These are phyloP conservation scores for Amphiprion ocellaris DNA, from an alignment of 2,113 vertebrate species.

Conservation along the genomic window DNA sequence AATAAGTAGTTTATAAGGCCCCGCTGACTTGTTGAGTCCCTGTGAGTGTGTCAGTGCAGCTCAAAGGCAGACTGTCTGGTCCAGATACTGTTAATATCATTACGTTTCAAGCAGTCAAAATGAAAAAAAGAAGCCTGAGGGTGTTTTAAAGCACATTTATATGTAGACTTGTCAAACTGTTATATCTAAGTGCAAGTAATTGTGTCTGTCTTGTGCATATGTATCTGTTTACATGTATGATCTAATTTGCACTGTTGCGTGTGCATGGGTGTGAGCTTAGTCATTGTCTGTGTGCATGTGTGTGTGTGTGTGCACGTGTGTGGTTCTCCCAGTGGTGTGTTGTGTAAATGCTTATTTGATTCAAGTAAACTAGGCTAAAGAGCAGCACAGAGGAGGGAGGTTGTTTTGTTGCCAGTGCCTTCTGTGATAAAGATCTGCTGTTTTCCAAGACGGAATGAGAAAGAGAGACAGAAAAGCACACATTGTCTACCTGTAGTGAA, in stretches of 20 bases:
- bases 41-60: slow-evolving; percentile 8
- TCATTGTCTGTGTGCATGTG: background rate
- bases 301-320: background rate
- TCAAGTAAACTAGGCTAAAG: slow-evolving; percentile 52
- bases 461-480: background rate
- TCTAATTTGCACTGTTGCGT: slow-evolving; percentile 44
- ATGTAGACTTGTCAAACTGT: slow-evolving; percentile 26
- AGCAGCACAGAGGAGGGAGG: slow-evolving; percentile 18
- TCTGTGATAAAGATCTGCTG: slow-evolving; percentile 29
- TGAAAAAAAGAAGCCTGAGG: background rate
- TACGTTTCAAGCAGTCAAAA: slow-evolving; percentile 18
- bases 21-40: background rate
- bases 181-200: slow-evolving; percentile 33
- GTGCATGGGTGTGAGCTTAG: background rate
- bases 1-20: slow-evolving; percentile 8
- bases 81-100: slow-evolving; percentile 18
- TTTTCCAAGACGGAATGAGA: slow-evolving; percentile 9
- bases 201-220: background rate
- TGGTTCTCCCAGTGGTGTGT: slow-evolving; percentile 15
- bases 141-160: slow-evolving; percentile 39
- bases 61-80: slow-evolving; percentile 12
- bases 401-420: background rate
- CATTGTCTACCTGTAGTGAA: slow-evolving; percentile 3
- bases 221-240: slow-evolving; percentile 53
- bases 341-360: slow-evolving; percentile 44